A percentile compares a stretch with the other conserved stretches of the same genome.
These are phyloP conservation scores for Anguilla rostrata DNA, from an alignment of 2,113 vertebrate genomes.

Conservation along the genomic window DNA sequence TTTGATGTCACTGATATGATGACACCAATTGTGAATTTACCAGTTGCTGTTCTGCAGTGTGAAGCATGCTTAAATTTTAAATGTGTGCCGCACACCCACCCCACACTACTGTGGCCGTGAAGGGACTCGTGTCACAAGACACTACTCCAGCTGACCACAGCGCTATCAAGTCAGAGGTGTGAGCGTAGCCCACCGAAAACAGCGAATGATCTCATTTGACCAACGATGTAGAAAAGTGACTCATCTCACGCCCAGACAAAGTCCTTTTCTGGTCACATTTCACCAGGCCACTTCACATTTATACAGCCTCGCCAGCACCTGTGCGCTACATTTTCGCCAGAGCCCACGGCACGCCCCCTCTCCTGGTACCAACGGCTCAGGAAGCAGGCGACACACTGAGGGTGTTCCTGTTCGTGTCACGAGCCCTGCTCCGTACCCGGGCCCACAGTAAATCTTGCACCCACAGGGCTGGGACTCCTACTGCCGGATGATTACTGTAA, in stretches of 20 bases:
- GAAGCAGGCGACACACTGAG: slow-evolving; percentile 51
- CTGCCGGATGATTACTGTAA: slow-evolving; percentile 48
- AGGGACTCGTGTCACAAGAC: background rate
- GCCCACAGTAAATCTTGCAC: slow-evolving; percentile 35
- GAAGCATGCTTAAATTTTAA: background rate
- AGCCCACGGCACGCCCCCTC: background rate
- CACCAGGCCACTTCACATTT: background rate
- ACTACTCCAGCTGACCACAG: background rate
- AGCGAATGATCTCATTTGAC: background rate
- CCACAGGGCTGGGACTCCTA: slow-evolving; percentile 35
- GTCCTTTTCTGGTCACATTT: background rate
- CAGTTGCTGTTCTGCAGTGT: background rate
- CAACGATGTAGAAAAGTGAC: background rate
- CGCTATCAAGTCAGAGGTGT: background rate
- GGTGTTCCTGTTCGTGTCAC: slow-evolving; percentile 50
- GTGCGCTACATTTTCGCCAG: background rate
- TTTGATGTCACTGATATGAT: background rate
- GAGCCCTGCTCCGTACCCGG: slow-evolving; percentile 60
- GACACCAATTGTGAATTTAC: background rate
- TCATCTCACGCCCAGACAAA: background rate
- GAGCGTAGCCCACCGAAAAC: background rate
- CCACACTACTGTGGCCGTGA: too few species aligned
- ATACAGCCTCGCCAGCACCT: background rate
- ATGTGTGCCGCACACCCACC: background rate
- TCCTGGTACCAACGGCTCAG: slow-evolving; percentile 25